Base-by-base conservation (phyloP, 2,113 vertebrate species). In the Datnioides undecimradiatus region DNA sequence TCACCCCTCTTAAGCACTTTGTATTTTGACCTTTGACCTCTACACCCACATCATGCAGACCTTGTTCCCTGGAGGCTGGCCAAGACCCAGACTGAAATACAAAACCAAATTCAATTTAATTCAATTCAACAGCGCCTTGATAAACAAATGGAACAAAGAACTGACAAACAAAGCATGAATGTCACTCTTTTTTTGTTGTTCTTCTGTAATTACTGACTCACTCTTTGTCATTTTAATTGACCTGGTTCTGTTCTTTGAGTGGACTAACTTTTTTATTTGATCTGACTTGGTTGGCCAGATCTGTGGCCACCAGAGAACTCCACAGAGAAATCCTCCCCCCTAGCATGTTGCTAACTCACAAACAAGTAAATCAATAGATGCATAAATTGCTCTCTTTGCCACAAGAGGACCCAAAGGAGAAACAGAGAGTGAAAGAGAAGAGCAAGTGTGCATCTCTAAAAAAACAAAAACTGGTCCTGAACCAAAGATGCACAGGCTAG, bases 331-430 rank as follows among this genome's bases (percentile, higher is more conserved):
- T 80, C 83, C 66, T 67, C 72, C 75, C 57, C 59, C 31, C 73
- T 66, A 62, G 41, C 74, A 74, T 62, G 58, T n/a, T 62, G 57
- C 72, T 83, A 85, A 87, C 88, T 68, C 48, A 77, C 87, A 92
- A 91, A 91, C 81, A 82, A 93, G 90, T 78, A 87, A 92, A 89
- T 90, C 90, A 90, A 93, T 90, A 82, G 67, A 83, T 66, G 79
- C 84, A 93, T 93, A 81, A 88, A 94, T 92, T 89, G 79, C 46
- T 80, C 43, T 60, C 84, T 87, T 76, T 79, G 80, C 68, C 87
- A 86, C 87, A 88, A 90, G 73, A 80, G 71, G 79, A 79, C 88
- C 91, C 91, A 80, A 38, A 85, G 88, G 91, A 89, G 36, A 51
- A 65, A 79, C 52, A n/a, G 72, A 23, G 21, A 29, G 70, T 49